These are phyloP conservation scores for Eulacestoma nigropectus DNA, from an alignment of 2,113 vertebrate genomes.

Conservation along the genomic window DNA sequence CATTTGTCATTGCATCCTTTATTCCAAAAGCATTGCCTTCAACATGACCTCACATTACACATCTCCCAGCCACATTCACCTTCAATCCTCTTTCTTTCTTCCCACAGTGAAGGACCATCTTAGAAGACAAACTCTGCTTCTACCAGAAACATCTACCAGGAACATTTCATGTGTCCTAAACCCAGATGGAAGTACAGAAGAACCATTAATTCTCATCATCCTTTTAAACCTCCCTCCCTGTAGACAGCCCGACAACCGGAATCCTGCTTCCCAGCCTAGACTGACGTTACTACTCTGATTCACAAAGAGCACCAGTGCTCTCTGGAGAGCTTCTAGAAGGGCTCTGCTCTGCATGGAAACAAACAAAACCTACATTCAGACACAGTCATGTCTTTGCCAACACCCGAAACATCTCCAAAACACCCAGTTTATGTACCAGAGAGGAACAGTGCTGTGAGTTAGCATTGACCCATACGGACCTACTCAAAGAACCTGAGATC, in stretches of 20 bases:
- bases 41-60: not conserved
- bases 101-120: not conserved
- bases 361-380: not conserved
- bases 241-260: accelerated
- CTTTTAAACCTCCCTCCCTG: not conserved
- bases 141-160: not conserved
- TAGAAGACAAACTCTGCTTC: not conserved
- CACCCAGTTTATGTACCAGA: not conserved
- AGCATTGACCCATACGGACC: not conserved
- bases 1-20: not conserved
- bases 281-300: not conserved
- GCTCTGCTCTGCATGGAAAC: not conserved
- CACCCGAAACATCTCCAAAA: not conserved
- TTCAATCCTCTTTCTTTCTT: not conserved
- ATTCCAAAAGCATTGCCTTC: not conserved
- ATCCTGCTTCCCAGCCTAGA: not conserved
- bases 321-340: not conserved
- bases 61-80: not conserved
- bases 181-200: not conserved
- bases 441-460: not conserved
- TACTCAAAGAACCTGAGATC: not conserved
- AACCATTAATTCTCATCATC: not conserved
- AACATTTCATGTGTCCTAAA: not conserved
- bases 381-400: not conserved
- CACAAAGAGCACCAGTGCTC: not conserved